Evolutionary conservation across 2,797 vertebrate species (phyloP).

Genomic region (Yasuhikotakia modesta): DNA sequence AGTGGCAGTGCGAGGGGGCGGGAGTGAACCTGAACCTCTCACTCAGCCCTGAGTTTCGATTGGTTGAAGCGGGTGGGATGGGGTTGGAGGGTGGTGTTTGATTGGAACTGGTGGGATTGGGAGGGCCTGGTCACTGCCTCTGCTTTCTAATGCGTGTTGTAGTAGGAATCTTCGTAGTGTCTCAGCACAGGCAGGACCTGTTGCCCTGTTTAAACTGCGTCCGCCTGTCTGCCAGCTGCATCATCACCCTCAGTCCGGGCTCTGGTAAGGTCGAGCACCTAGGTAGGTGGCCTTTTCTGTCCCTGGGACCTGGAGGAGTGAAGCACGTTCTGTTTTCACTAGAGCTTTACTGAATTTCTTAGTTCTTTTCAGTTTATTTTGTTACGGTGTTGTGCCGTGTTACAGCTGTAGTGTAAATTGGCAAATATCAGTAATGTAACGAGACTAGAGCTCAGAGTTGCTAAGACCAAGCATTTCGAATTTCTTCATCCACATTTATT

Average conservation of each 20-base stretch:
- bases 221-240: constrained; percentile 56
- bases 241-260: constrained; percentile 63
- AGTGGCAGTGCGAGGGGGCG: constrained; percentile 73
- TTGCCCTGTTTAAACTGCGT: constrained; percentile 62
- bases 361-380: constrained; percentile 11
- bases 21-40: constrained; percentile 74
- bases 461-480: not conserved
- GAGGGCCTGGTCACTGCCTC: constrained; percentile 68
- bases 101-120: constrained; percentile 45
- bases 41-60: constrained; percentile 68
- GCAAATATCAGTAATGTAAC: constrained; percentile 8
- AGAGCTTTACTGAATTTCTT: constrained; percentile 26
- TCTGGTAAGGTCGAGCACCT: constrained; percentile 77
- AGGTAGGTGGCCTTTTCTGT: constrained; percentile 80
- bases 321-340: constrained; percentile 44
- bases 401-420: constrained; percentile 14
- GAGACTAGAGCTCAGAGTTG: constrained; percentile 23
- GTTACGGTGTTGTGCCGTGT: constrained; percentile 34
- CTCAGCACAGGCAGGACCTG: constrained; percentile 62
- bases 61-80: constrained; percentile 50
- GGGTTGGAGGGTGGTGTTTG: constrained; percentile 40
- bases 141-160: constrained; percentile 79
- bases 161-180: constrained; percentile 73
- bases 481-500: constrained; percentile 12
- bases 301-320: constrained; percentile 64